Conservation (phyloP, 2,888 invertebrate genomes). For the Thera obeliscata region DNA sequence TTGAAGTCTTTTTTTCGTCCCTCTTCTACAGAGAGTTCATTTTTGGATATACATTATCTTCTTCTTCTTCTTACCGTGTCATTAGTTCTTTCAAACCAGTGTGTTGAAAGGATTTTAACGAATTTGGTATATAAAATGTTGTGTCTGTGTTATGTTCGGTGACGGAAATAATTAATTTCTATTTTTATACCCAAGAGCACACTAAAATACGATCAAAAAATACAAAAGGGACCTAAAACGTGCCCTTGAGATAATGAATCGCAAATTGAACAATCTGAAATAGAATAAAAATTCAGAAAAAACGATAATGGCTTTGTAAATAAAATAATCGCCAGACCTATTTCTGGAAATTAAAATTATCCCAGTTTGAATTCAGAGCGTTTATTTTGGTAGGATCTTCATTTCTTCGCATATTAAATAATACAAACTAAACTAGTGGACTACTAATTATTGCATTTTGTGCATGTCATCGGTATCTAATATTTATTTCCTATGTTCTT, state of each 20-base stretch:
- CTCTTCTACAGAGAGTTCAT: too few species aligned
- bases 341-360: constrained; percentile 2
- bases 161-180: too few species aligned
- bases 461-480: constrained; percentile 13
- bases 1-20: too few species aligned
- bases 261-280: constrained; percentile 18
- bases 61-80: too few species aligned
- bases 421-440: neutral
- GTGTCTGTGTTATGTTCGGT: too few species aligned
- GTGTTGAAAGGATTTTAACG: too few species aligned
- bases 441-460: neutral
- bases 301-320: constrained; percentile 25
- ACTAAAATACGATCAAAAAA: constrained; percentile 1
- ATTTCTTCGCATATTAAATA: neutral
- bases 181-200: neutral
- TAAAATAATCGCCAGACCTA: constrained; percentile 13
- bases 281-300: constrained; percentile 20
- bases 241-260: constrained; percentile 12
- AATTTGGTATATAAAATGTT: too few species aligned
- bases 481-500: constrained; percentile 5
- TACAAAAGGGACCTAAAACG: constrained; percentile 12
- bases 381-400: neutral
- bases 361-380: neutral
- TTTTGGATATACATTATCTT: too few species aligned
- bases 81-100: too few species aligned